Percentiles rank a stretch among this genome's conserved stretches.
Evolutionary conservation across 2,797 vertebrate genomes (phyloP).

Genomic region (Phataginus tetradactyla): DNA sequence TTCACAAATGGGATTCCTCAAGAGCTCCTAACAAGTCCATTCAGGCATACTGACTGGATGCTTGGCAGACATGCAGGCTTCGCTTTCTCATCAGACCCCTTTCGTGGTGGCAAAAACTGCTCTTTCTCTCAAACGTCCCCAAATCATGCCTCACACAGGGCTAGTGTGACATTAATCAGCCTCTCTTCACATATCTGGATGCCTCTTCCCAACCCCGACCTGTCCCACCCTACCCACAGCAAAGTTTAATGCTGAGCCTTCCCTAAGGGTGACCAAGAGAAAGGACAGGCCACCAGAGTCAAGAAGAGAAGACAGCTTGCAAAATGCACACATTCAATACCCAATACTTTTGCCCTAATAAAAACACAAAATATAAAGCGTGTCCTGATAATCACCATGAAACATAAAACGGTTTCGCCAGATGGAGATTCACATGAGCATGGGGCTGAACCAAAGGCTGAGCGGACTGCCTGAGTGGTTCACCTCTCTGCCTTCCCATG

Average conservation of each 20-base stretch:
- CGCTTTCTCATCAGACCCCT: not conserved
- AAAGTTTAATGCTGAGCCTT: not conserved
- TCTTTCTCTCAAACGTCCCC: not conserved
- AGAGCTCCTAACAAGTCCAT: not conserved
- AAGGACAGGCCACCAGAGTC: not conserved
- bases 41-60: rapidly evolving
- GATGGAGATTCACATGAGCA: not conserved
- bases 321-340: not conserved
- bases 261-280: not conserved
- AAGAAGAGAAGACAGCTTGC: not conserved
- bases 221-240: not conserved
- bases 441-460: not conserved
- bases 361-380: not conserved
- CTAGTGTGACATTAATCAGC: not conserved
- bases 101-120: not conserved
- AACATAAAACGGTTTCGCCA: not conserved
- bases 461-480: not conserved
- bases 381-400: not conserved
- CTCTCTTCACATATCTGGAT: not conserved
- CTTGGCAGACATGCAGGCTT: not conserved
- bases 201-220: not conserved
- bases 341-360: not conserved
- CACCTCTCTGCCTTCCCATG: not conserved
- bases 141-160: not conserved
- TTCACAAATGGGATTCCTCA: not conserved